A percentile compares a stretch with the other conserved stretches of the same genome.
Conservation (phyloP, 2,113 vertebrate species). For the Athene cunicularia region DNA sequence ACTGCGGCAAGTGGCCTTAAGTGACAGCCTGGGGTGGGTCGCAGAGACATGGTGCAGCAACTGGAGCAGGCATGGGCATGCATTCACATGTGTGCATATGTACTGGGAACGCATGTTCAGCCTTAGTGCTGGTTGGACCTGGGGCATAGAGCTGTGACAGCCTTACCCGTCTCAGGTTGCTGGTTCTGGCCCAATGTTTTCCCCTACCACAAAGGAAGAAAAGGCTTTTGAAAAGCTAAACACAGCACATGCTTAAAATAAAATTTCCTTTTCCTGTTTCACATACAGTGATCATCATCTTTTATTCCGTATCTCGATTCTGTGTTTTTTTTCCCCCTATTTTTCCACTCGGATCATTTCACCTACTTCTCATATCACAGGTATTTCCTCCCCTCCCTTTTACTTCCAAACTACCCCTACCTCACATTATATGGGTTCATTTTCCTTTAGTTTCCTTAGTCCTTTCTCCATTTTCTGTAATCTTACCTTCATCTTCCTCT, state of each 20-base stretch:
- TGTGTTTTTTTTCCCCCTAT: background rate
- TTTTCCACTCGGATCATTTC: background rate
- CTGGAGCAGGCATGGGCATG: accelerated
- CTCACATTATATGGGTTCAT: background rate
- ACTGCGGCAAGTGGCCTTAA: accelerated
- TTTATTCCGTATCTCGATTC: background rate
- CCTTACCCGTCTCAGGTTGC: background rate
- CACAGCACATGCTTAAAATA: background rate
- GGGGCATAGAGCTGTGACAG: accelerated
- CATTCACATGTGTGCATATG: accelerated
- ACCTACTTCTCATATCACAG: background rate
- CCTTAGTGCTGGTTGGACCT: background rate
- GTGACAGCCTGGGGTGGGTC: background rate
- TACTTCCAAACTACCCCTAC: background rate
- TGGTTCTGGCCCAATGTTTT: accelerated
- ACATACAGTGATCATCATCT: background rate
- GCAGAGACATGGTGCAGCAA: background rate
- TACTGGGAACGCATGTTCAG: background rate
- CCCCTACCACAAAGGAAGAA: background rate
- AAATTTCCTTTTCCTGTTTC: background rate
- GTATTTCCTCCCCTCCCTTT: background rate
- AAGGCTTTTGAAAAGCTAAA: background rate
- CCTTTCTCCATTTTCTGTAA: background rate
- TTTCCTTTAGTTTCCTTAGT: background rate
- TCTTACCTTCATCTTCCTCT: background rate